A percentile compares a stretch with the other conserved stretches of the same genome.
These are phyloP conservation scores for Microchirus variegatus DNA, from an alignment of 2,797 vertebrate genomes.

Conservation along the genomic window DNA sequence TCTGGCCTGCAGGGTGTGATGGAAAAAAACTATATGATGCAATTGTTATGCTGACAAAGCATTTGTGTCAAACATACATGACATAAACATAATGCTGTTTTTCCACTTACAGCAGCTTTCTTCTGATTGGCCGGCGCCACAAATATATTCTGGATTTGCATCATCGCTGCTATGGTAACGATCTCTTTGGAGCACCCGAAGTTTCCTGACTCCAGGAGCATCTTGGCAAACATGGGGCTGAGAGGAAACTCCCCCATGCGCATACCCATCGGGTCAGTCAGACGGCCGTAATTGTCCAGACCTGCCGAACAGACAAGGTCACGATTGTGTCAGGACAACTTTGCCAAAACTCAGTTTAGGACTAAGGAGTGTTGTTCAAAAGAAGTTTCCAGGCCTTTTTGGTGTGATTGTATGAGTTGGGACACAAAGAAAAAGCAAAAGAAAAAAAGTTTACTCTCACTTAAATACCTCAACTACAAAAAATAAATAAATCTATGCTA, in stretches of 20 bases:
- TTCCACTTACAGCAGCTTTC: conserved; percentile 87
- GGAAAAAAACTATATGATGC: conserved; percentile 20
- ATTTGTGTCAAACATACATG: conserved; percentile 11
- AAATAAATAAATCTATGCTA: too few relatives aligned
- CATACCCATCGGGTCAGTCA: conserved; percentile 94
- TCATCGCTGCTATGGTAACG: conserved; percentile 96
- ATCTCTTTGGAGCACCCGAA: conserved; percentile 98
- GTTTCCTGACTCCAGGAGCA: conserved; percentile 97
- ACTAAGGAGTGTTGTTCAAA: neutral
- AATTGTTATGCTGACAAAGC: conserved; percentile 44
- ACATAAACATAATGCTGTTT: conserved; percentile 6
- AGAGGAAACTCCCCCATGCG: conserved; percentile 98
- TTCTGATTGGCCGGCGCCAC: conserved; percentile 91
- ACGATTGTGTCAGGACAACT: conserved; percentile 14
- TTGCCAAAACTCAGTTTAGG: neutral
- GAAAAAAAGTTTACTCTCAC: too few relatives aligned
- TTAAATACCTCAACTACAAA: too few relatives aligned
- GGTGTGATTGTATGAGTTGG: too few relatives aligned
- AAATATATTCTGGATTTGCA: conserved; percentile 99
- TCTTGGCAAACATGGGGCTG: conserved; percentile 99
- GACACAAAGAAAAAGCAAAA: too few relatives aligned
- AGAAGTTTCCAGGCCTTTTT: too few relatives aligned
- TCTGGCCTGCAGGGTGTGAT: conserved; percentile 82
- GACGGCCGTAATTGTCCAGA: conserved; percentile 92
- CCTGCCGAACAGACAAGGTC: conserved; percentile 75